Percentiles rank a stretch among this genome's conserved stretches.
phyloP scores from a whole-genome alignment of 2,113 vertebrate species.

The Hydrolagus affinis region DNA sequence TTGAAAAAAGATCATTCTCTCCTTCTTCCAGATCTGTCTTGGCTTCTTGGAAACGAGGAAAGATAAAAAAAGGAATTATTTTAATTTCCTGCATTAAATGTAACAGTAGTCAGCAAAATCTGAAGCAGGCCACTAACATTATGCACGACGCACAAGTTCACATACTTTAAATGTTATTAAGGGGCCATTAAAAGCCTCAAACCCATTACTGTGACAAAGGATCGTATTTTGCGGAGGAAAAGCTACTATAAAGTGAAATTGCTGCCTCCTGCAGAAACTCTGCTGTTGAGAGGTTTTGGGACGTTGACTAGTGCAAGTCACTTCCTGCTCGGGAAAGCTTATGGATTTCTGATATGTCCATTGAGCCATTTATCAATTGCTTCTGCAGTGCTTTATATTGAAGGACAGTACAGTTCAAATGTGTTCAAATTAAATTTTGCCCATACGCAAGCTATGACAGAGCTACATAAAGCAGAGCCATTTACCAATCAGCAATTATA shows the following conservation, averaged over 20 bases:
- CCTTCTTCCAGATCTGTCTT: not conserved
- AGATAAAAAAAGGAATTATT: not conserved
- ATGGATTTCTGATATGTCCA: not conserved
- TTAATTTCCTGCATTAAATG: not conserved
- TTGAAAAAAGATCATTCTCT: not conserved
- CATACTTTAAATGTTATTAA: not conserved
- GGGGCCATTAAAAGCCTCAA: not conserved
- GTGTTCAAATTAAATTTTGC: too few species aligned
- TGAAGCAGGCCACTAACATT: not conserved
- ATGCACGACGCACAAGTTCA: not conserved
- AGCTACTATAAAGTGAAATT: constrained; percentile 4
- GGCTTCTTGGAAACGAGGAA: not conserved
- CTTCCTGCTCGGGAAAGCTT: constrained; percentile 5
- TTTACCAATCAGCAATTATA: too few species aligned
- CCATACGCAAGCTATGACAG: too few species aligned
- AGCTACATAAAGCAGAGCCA: too few species aligned
- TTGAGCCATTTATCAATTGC: constrained; percentile 5
- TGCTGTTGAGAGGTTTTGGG: constrained; percentile 13
- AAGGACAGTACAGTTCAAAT: too few species aligned
- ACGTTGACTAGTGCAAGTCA: constrained; percentile 18
- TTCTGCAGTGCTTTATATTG: not conserved
- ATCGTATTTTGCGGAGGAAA: not conserved
- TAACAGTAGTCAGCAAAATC: not conserved
- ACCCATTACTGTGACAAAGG: not conserved
- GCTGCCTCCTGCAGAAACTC: constrained; percentile 15